A percentile compares a stretch with the other conserved stretches of the same genome.
phyloP scores from a whole-genome alignment of 2,113 vertebrate species.

The Prietella phreatophila region DNA sequence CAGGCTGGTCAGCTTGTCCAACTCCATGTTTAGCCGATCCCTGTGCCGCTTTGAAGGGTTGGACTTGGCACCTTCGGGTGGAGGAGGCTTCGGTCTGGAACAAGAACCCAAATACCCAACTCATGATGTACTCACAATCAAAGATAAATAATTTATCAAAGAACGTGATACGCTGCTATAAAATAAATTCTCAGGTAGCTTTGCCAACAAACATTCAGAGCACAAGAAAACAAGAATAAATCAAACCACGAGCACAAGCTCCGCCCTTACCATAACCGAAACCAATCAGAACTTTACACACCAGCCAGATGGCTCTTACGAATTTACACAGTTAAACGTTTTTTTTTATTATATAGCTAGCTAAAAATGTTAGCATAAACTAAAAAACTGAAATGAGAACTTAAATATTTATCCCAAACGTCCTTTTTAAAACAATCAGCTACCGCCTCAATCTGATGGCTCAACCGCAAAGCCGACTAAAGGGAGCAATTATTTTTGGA shows the following conservation, averaged over 20 bases:
- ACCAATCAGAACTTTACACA: not conserved
- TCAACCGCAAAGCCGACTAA: not conserved
- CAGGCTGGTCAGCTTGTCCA: slow-evolving; percentile 76
- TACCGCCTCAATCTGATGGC: too few species aligned
- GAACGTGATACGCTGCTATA: not conserved
- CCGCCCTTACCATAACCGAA: not conserved
- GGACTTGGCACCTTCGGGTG: slow-evolving; percentile 71
- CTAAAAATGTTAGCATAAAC: not conserved
- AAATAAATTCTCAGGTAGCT: not conserved
- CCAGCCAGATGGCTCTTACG: not conserved
- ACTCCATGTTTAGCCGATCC: slow-evolving; percentile 78
- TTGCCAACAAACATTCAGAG: not conserved
- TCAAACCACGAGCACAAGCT: not conserved
- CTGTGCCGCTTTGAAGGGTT: slow-evolving; percentile 82
- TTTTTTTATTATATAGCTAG: not conserved
- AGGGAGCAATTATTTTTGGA: not conserved
- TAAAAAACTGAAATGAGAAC: not conserved
- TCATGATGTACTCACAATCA: not conserved
- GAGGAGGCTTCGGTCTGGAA: slow-evolving; percentile 69
- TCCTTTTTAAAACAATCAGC: too few species aligned
- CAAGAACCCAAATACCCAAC: not conserved
- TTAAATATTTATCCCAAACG: too few species aligned
- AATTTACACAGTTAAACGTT: not conserved
- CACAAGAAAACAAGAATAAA: not conserved
- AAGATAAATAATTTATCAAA: not conserved